Percentiles rank a stretch among this genome's conserved stretches.
phyloP scores from a whole-genome alignment of 2,797 vertebrate species.

The Bufotes viridis region DNA sequence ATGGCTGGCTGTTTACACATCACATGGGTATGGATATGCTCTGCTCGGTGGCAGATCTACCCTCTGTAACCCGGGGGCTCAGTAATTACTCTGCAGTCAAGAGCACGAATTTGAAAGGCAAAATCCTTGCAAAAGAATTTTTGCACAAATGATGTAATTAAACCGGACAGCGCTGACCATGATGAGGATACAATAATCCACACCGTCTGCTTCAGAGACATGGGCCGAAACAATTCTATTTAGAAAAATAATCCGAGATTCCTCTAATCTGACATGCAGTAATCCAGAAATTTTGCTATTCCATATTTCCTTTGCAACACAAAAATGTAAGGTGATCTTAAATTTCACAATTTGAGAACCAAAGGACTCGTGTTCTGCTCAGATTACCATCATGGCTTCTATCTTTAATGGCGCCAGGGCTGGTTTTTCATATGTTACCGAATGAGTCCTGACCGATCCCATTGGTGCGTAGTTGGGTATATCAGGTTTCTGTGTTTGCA shows the following conservation, averaged over 20 bases:
- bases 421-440: too few species aligned
- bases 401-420: neutral
- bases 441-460: too few species aligned
- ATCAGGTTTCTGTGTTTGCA: too few species aligned
- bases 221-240: neutral
- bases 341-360: neutral
- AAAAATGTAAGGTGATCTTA: neutral
- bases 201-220: neutral
- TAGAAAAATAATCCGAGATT: neutral
- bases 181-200: neutral
- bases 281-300: neutral
- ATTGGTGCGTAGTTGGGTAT: too few species aligned
- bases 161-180: neutral
- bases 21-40: constrained; percentile 16
- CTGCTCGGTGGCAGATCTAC: neutral
- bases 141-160: constrained; percentile 22
- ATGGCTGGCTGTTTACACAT: constrained; percentile 39
- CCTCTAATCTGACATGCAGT: neutral
- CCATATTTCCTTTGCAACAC: neutral
- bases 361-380: neutral
- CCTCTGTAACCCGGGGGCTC: constrained; percentile 24
- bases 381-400: neutral
- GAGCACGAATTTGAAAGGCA: constrained; percentile 11
- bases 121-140: constrained; percentile 11
- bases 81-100: constrained; percentile 19